Evolutionary conservation across 1,140 invertebrate genomes (phyloP).

Genomic region (Ylistrum balloti): DNA sequence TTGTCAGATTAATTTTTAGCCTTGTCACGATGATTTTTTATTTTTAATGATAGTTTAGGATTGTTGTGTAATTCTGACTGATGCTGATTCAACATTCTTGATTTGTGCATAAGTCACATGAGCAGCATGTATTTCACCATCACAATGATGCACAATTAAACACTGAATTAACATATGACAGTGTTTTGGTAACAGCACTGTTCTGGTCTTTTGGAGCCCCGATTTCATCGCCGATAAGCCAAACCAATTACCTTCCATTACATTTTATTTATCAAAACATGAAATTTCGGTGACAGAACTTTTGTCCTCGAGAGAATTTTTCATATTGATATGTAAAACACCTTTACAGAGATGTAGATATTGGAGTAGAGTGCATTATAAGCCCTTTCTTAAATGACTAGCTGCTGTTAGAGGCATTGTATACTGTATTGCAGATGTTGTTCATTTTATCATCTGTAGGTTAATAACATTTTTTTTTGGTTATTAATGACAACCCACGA

Average conservation of each 20-base stretch:
- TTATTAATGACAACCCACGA: not conserved
- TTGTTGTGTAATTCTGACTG: conserved; percentile 17
- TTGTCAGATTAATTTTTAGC: not conserved
- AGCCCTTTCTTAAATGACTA: not conserved
- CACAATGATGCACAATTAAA: not conserved
- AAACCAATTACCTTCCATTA: conserved; percentile 2
- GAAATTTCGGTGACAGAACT: not conserved
- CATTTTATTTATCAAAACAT: not conserved
- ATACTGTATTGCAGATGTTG: not conserved
- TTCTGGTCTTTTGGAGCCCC: not conserved
- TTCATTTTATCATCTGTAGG: not conserved
- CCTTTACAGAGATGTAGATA: not conserved
- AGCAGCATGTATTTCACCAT: not conserved
- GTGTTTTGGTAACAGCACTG: not conserved
- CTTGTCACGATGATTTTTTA: not conserved
- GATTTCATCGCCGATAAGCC: not conserved
- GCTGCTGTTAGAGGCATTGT: not conserved
- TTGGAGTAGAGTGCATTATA: conserved; percentile 15
- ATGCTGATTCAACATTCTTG: not conserved
- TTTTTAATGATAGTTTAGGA: conserved; percentile 20
- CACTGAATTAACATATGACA: not conserved
- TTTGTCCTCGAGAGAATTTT: not conserved
- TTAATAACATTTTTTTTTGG: not conserved
- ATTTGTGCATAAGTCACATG: not conserved
- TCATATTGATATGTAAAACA: not conserved